Evolutionary conservation across 2,797 vertebrate species (phyloP).

Genomic region (Labroides dimidiatus): DNA sequence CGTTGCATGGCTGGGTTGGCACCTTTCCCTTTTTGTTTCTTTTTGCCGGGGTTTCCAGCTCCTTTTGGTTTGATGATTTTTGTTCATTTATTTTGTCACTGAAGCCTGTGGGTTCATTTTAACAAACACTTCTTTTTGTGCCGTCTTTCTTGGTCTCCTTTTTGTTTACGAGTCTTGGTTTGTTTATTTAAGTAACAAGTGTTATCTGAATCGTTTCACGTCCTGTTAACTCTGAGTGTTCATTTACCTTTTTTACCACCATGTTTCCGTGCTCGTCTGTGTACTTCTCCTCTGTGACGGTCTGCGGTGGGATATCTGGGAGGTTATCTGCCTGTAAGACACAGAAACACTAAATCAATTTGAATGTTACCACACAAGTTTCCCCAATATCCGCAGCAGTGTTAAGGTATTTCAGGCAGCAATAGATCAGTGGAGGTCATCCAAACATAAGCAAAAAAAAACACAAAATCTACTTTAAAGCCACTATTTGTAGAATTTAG

Average conservation of each 20-base stretch:
- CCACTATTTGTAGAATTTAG: neutral
- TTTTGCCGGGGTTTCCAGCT: too few species aligned
- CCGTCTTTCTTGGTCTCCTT: too few species aligned
- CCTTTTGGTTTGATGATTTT: too few species aligned
- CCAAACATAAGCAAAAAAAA: neutral
- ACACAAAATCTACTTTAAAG: neutral
- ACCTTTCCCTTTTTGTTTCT: too few species aligned
- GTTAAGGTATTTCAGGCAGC: too few species aligned
- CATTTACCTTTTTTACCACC: conserved; percentile 93
- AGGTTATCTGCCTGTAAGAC: conserved; percentile 88
- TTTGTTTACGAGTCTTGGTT: too few species aligned
- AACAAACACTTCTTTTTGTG: too few species aligned
- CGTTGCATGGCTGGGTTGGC: too few species aligned
- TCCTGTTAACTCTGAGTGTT: neutral
- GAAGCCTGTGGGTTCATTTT: too few species aligned
- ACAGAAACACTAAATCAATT: conserved; percentile 18
- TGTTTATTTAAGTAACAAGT: too few species aligned
- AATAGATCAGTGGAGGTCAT: neutral
- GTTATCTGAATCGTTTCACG: neutral
- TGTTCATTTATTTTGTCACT: too few species aligned
- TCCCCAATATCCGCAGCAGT: neutral
- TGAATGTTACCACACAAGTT: neutral
- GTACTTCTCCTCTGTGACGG: conserved; percentile 94
- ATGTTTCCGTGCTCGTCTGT: conserved; percentile 93
- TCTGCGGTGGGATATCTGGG: conserved; percentile 90